Conservation (phyloP, 2,888 invertebrate species). For the Protophormia terraenovae region DNA sequence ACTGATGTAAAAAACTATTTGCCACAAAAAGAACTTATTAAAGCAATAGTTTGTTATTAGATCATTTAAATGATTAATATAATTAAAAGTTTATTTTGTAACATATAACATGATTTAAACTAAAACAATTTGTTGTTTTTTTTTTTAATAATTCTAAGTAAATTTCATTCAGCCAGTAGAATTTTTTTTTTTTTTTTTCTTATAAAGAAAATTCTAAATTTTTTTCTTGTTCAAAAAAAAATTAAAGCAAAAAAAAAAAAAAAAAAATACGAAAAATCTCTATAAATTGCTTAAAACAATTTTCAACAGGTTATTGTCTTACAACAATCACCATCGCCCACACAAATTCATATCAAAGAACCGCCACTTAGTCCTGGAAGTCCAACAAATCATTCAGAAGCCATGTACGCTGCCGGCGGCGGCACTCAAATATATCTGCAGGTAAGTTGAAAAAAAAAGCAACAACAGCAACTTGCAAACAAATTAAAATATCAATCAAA, state of each 20-base stretch:
- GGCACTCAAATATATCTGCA: slow-evolving; percentile 82
- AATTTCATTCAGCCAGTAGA: slow-evolving; percentile 21
- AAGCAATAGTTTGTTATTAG: too few relatives aligned
- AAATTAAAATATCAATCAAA: slow-evolving; percentile 31
- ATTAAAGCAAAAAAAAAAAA: not conserved
- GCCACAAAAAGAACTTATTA: too few relatives aligned
- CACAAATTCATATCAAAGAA: slow-evolving; percentile 79
- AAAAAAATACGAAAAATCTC: slow-evolving; percentile 24
- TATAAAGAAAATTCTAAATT: not conserved
- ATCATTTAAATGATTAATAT: too few relatives aligned
- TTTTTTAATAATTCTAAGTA: too few relatives aligned
- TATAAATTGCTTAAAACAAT: slow-evolving; percentile 62
- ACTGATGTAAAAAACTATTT: too few relatives aligned
- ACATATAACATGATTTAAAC: too few relatives aligned
- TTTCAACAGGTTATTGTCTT: slow-evolving; percentile 79
- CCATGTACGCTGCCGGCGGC: slow-evolving; percentile 82
- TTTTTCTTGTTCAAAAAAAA: not conserved
- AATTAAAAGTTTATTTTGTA: too few relatives aligned
- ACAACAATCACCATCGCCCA: slow-evolving; percentile 78
- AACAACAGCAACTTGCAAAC: slow-evolving; percentile 16
- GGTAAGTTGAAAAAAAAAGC: slow-evolving; percentile 75
- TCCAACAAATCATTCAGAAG: slow-evolving; percentile 76
- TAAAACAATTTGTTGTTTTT: too few relatives aligned
- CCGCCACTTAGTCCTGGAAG: slow-evolving; percentile 80
- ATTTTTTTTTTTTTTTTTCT: not conserved